These are phyloP conservation scores for Petrocephalus sullivani DNA, from an alignment of 2,797 vertebrate genomes.

Conservation along the genomic window DNA sequence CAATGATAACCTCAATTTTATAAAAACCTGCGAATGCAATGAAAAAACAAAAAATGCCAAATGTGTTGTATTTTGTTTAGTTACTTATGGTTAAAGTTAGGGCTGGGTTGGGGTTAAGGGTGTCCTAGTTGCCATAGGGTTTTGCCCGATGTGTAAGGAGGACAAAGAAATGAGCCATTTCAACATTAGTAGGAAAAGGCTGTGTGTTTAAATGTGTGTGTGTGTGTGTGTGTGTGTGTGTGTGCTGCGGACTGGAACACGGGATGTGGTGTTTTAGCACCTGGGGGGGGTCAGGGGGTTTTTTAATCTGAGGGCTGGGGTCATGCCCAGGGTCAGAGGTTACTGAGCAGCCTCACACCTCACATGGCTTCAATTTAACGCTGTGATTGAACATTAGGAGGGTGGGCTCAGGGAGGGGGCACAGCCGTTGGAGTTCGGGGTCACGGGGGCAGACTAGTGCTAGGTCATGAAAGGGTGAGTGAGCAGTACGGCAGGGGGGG, in stretches of 20 bases:
- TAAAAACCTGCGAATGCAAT: not conserved
- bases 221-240: not conserved
- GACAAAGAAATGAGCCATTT: not conserved
- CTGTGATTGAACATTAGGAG: conserved; percentile 42
- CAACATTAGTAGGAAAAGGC: not conserved
- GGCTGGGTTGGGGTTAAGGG: not conserved
- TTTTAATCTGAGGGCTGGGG: conserved; percentile 79
- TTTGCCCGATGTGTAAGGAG: not conserved
- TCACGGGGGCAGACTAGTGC: conserved; percentile 41
- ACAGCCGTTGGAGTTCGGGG: conserved; percentile 47
- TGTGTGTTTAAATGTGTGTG: not conserved
- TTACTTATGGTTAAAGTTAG: not conserved
- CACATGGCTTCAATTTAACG: conserved; percentile 67
- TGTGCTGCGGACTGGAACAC: conserved; percentile 41
- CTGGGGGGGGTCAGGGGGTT: conserved; percentile 56
- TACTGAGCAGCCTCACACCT: conserved; percentile 48
- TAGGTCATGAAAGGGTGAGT: conserved; percentile 25
- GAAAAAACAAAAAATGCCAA: not conserved
- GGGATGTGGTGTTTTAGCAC: conserved; percentile 78
- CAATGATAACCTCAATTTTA: not conserved
- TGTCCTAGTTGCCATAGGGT: not conserved
- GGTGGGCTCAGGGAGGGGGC: conserved; percentile 31
- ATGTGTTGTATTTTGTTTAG: not conserved
- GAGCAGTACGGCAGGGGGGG: conserved; percentile 26
- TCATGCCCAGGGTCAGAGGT: conserved; percentile 64